Base-by-base conservation (phyloP, 2,797 vertebrate species). In the Zalophus californianus region DNA sequence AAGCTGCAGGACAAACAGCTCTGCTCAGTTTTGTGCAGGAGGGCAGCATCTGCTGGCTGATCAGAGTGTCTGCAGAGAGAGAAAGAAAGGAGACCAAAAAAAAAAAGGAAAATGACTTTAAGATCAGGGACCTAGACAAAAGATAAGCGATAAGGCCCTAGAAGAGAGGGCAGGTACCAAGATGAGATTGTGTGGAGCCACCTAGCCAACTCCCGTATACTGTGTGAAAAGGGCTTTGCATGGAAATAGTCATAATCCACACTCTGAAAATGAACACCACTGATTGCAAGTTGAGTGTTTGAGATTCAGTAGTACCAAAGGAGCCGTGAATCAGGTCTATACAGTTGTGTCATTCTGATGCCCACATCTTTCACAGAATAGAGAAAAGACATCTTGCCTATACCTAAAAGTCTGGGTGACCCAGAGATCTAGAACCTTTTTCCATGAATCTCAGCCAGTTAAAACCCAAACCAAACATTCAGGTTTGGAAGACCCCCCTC, bases 11-110 rank as follows among this genome's bases (percentile, higher is more conserved):
- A 66, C 56, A 16, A 73, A 78, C 60, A 90, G 94, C 94, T 92
- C 35, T 94, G 95, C 91, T 97, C 89, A 7, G 3, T 96, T 98
- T 97, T 79, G 27, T 95, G 62, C 78, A 95, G 91, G 82, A 98
- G 35, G 90, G 90, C 86, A 98, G 64, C 95, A 86, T 97, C 79
- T 98, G 96, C 88, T 96, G 80, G 70, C 91, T 96, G 96, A 95
- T n/a, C 62, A 95, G 66, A 70, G 87, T 89, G 94, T 97, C 89
- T 92, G 88, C 85, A 50, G 38, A 96, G 90, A 13, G 89, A 86
- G n/a, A 91, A 85, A n/a, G 86, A 5, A 3, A 1, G 94, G 88
- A 79, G 2, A 77, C 87, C 93, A 85, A 11, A 89, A 84, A 11
- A 89, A 86, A 35, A 88, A 7, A 2, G 18, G 60, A 90, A 94